These are phyloP conservation scores for Ophion obscuratus DNA, from an alignment of 2,888 invertebrate genomes.

Conservation along the genomic window DNA sequence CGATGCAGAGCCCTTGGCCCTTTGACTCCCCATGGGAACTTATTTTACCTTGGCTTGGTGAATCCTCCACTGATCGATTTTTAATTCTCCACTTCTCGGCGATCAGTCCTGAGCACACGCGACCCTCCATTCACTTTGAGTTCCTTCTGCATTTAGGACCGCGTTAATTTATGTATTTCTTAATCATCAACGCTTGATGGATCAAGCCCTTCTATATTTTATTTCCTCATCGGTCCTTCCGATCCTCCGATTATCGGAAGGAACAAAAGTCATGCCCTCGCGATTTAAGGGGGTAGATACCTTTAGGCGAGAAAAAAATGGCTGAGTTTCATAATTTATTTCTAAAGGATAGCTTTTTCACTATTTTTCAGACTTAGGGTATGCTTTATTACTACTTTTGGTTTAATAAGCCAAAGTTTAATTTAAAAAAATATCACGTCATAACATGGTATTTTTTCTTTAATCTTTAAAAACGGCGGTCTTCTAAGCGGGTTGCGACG, in stretches of 20 bases:
- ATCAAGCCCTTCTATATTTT: background rate
- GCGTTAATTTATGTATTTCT: background rate
- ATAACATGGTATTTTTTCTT: too few relatives aligned
- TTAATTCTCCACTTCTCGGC: constrained; percentile 3
- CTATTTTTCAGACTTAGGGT: too few relatives aligned
- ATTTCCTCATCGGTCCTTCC: background rate
- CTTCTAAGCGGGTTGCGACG: too few relatives aligned
- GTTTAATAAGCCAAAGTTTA: too few relatives aligned
- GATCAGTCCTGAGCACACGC: background rate
- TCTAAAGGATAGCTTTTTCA: too few relatives aligned
- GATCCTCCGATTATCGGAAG: background rate
- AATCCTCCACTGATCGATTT: constrained; percentile 30
- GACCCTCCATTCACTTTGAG: constrained; percentile 4
- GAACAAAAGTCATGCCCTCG: background rate
- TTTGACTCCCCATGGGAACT: constrained; percentile 35
- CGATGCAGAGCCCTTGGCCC: constrained; percentile 19
- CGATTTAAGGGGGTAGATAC: too few relatives aligned
- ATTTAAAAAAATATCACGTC: too few relatives aligned
- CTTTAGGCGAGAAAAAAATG: too few relatives aligned
- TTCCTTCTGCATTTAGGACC: background rate
- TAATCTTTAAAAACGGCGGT: too few relatives aligned
- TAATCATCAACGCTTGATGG: background rate
- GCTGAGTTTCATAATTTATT: too few relatives aligned
- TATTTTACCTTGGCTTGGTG: constrained; percentile 46
- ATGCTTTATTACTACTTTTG: too few relatives aligned